Conservation (phyloP, 2,888 invertebrate species). For the Drosophila vallismaia region DNA sequence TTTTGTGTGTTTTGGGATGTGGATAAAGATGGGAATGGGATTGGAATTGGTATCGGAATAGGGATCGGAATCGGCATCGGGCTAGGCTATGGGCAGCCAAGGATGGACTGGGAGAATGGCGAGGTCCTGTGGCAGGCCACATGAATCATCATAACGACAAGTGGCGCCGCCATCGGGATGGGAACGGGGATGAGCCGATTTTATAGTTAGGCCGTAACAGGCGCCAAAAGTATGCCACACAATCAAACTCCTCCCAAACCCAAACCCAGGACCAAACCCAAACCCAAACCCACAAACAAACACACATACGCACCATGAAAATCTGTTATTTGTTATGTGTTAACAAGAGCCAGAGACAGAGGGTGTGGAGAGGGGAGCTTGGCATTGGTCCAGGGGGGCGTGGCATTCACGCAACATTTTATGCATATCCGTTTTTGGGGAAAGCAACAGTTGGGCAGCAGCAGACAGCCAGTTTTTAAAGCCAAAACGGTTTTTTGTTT, state of each 20-base stretch:
- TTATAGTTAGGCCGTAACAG: conserved; percentile 65
- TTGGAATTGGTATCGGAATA: not conserved
- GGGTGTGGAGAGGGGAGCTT: conserved; percentile 17
- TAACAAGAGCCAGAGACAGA: conserved; percentile 53
- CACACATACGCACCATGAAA: conserved; percentile 43
- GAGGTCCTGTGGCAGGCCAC: conserved; percentile 54
- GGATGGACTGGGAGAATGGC: conserved; percentile 10
- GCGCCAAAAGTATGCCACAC: conserved; percentile 69
- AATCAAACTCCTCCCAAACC: conserved; percentile 22
- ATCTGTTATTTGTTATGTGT: conserved; percentile 72
- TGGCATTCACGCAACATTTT: conserved; percentile 54
- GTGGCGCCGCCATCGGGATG: conserved; percentile 39
- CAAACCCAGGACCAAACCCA: not conserved
- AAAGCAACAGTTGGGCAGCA: conserved; percentile 65
- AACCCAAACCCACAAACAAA: conserved; percentile 4
- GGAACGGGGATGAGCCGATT: conserved; percentile 46
- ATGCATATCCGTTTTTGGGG: conserved; percentile 65
- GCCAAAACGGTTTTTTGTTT: conserved; percentile 51
- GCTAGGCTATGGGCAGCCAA: not conserved
- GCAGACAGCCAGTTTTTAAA: conserved; percentile 52
- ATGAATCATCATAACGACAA: conserved; percentile 74
- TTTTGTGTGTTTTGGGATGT: conserved; percentile 27
- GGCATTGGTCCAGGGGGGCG: conserved; percentile 42
- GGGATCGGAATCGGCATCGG: not conserved
- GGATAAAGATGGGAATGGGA: conserved; percentile 18